These are phyloP conservation scores for Pitangus sulphuratus DNA, from an alignment of 2,797 vertebrate genomes.

Conservation along the genomic window DNA sequence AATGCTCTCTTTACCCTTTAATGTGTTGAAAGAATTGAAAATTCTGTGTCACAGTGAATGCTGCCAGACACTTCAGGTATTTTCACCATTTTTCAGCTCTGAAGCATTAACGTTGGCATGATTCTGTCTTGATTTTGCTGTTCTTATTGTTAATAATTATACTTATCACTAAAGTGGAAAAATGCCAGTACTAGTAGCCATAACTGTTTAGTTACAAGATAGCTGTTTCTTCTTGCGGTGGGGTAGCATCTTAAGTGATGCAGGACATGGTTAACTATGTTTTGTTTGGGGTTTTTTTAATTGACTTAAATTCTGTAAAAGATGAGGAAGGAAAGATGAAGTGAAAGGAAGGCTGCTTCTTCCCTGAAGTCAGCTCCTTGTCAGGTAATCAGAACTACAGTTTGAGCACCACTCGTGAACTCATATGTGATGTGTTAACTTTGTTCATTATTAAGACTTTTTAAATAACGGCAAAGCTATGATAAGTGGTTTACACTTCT, in stretches of 20 bases:
- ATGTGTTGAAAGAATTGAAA: not conserved
- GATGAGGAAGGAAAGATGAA: not conserved
- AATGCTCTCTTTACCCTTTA: not conserved
- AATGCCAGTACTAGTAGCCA: not conserved
- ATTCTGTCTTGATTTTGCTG: not conserved
- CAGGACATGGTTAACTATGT: not conserved
- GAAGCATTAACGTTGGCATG: rapidly evolving
- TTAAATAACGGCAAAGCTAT: not conserved
- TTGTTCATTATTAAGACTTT: not conserved
- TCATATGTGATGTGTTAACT: not conserved
- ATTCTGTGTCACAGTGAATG: not conserved
- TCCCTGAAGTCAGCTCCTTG: not conserved
- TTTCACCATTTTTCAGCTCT: not conserved
- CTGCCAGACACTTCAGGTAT: not conserved
- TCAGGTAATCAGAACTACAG: not conserved
- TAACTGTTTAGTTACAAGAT: not conserved
- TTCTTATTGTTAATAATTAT: not conserved
- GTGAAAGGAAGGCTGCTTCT: not conserved
- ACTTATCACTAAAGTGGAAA: not conserved
- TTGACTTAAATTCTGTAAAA: not conserved
- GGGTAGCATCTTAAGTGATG: not conserved
- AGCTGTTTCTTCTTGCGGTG: not conserved
- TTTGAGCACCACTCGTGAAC: not conserved
- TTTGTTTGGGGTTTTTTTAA: not conserved
- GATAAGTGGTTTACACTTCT: not conserved